Evolutionary conservation across 2,113 vertebrate species (phyloP), one percentile per base, ranked within the genome.

Genomic region (Balaenoptera acutorostrata): DNA sequence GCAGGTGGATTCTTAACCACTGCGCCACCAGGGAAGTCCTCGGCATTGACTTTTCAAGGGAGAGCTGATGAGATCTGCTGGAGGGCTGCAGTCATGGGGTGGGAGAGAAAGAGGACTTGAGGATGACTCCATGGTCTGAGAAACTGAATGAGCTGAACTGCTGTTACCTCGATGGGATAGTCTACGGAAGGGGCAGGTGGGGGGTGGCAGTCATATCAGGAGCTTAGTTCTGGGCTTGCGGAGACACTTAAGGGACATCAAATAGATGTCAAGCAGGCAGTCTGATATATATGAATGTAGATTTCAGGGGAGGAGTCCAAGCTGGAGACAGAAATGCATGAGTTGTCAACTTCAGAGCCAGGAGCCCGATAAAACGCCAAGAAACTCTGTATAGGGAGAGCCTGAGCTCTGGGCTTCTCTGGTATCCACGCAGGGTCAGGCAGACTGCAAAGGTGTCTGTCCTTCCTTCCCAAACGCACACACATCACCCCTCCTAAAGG

Each of bases 131-230:
- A 44, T 17, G 31, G 46, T 71, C 57, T 59, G 21, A 49, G 83
- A 71, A 61, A 36, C 29, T 1, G 2, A 63, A 80, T n/a, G n/a
- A 57, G 41, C 2, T 27, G 15, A 23, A 41, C 2, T 59, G 69
- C 68, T 8, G 1, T 36, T n/a, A 33, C 12, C 0, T 3, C 0
- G 18, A 52, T 3, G 33, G 29, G 20, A 21, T 36, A 68, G 33
- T 6, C 55, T 52, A 11, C 0, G 33, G 55, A 36, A 61, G 61
- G 41, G 33, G 25, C 31, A 31, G n/a, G 27, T 0, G 7, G 2
- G 4, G 10, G 75, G n/a, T 0, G 8, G 27, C 36, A 66, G 55
- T 41, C 8, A 25, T 1, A n/a, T 1, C 11, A 33, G 33, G 8
- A 57, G 6, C 31, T 95, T 59, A 29, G 72, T 68, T 49, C 21